Percentiles rank a stretch among this genome's conserved stretches.
phyloP scores from a whole-genome alignment of 2,888 invertebrate genomes.

The Aspidiotus rigidus region DNA sequence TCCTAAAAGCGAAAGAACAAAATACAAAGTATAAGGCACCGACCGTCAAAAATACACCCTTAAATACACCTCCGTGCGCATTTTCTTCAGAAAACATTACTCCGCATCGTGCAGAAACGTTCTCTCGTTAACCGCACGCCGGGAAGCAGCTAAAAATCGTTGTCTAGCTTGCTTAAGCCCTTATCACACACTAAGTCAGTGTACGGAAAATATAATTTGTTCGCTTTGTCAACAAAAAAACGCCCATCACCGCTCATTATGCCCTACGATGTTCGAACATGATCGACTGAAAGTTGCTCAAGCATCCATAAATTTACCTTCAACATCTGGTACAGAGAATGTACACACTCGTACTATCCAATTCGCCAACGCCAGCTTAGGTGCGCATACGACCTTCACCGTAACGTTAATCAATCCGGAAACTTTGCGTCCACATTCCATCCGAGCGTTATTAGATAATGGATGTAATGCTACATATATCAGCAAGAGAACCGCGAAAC shows the following conservation, averaged over 20 bases:
- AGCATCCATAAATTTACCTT: too few relatives aligned
- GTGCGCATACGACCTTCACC: neutral
- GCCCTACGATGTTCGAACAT: neutral
- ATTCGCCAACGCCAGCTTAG: neutral
- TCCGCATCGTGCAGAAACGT: neutral
- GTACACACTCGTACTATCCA: neutral
- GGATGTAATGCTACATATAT: neutral
- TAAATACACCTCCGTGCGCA: neutral
- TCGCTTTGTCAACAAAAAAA: neutral
- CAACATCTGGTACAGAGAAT: neutral
- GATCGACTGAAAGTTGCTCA: neutral
- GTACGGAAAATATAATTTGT: neutral
- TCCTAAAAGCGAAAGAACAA: neutral
- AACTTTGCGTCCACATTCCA: neutral
- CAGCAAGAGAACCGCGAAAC: neutral
- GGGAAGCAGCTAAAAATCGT: neutral
- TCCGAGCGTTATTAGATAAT: neutral
- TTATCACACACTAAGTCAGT: neutral
- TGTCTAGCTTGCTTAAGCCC: neutral
- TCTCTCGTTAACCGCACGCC: neutral
- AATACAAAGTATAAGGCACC: neutral
- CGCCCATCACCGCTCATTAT: neutral
- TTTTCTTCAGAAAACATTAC: neutral
- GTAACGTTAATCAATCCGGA: neutral
- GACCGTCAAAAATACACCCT: neutral